These are phyloP conservation scores for Shargacucullia verbasci DNA, from an alignment of 2,888 invertebrate genomes.

Conservation along the genomic window DNA sequence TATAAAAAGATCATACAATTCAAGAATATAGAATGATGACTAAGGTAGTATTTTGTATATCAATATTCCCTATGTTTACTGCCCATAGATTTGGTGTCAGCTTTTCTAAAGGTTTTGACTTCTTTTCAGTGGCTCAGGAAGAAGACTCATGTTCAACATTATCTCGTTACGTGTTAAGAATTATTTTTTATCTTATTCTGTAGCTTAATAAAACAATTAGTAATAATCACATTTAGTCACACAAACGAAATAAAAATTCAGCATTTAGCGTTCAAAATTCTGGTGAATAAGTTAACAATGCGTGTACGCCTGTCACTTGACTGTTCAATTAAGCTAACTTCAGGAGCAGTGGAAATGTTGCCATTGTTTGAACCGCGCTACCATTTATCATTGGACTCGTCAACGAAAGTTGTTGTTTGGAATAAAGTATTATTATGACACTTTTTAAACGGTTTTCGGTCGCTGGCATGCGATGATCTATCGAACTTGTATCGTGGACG, in stretches of 20 bases:
- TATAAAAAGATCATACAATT: slow-evolving; percentile 3
- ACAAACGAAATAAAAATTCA: slow-evolving; percentile 16
- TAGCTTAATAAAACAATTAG: no score
- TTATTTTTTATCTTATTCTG: no score
- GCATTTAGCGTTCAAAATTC: slow-evolving; percentile 23
- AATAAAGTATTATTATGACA: slow-evolving; percentile 25
- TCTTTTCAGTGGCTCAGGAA: no score
- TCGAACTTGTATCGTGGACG: not conserved
- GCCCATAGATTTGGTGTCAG: no score
- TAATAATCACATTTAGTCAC: no score
- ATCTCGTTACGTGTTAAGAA: no score
- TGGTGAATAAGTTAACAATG: slow-evolving; percentile 11
- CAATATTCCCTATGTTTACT: no score
- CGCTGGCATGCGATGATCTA: not conserved
- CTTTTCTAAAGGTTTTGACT: no score
- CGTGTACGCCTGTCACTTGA: slow-evolving; percentile 41
- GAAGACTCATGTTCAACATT: no score
- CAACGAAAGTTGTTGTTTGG: slow-evolving; percentile 31
- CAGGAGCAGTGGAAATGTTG: slow-evolving; percentile 33
- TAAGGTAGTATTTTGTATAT: no score
- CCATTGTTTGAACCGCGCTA: slow-evolving; percentile 35
- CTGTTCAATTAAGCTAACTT: slow-evolving; percentile 54
- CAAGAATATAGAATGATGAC: no score
- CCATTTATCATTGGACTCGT: slow-evolving; percentile 32
- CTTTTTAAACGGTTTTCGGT: slow-evolving; percentile 23